These are phyloP conservation scores for Myodes glareolus DNA, from an alignment of 2,113 vertebrate species.

Conservation along the genomic window DNA sequence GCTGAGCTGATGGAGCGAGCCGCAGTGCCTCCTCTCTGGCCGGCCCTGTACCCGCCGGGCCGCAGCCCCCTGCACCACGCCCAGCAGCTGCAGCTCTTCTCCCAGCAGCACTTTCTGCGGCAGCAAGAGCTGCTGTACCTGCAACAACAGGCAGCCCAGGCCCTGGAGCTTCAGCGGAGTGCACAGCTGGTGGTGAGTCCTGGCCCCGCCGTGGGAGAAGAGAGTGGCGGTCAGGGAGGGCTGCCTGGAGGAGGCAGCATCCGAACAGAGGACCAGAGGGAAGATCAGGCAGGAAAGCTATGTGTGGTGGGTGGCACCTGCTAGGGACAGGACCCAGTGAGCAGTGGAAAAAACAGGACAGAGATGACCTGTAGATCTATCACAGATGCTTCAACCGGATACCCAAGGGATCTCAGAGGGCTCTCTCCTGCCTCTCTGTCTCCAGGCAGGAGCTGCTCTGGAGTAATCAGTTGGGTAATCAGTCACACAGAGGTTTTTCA, in stretches of 20 bases:
- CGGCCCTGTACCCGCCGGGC: slow-evolving; percentile 91
- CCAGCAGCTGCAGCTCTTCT: slow-evolving; percentile 97
- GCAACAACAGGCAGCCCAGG: slow-evolving; percentile 97
- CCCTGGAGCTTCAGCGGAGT: slow-evolving; percentile 96
- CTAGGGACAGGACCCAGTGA: background rate
- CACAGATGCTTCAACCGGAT: background rate
- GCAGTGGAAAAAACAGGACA: background rate
- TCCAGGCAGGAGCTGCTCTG: fast-evolving
- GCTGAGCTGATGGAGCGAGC: slow-evolving; percentile 95
- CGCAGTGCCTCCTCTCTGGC: slow-evolving; percentile 90
- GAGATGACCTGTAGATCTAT: background rate
- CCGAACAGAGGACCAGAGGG: background rate
- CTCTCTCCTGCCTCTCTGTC: no score
- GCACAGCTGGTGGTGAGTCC: slow-evolving; percentile 91
- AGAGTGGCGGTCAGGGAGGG: background rate
- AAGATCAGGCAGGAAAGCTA: background rate
- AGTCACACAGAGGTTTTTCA: fast-evolving
- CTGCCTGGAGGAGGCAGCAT: background rate
- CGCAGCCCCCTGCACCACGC: slow-evolving; percentile 95
- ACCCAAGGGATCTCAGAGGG: background rate
- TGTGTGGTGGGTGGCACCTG: no score
- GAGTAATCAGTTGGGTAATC: background rate
- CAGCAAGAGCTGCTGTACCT: slow-evolving; percentile 97
- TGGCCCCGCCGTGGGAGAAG: fast-evolving
- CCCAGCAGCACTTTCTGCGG: slow-evolving; percentile 96